Base-by-base conservation (phyloP, 2,888 invertebrate species). In the Liodrosophila aerea region DNA sequence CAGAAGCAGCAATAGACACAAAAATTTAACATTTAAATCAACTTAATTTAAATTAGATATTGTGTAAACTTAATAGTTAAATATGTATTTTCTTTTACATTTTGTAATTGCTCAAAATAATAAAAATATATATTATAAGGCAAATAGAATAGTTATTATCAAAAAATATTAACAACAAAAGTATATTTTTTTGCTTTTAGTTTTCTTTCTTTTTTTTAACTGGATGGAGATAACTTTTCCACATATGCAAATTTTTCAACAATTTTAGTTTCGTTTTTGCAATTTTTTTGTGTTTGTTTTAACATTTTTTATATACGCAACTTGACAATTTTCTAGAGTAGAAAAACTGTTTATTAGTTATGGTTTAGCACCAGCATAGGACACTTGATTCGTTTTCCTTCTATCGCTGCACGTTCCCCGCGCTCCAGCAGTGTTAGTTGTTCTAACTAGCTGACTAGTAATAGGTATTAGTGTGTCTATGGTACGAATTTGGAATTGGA, bases 351-450 rank as follows among this genome's bases (percentile, higher is more conserved):
- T 75, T 65, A 64, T 59, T 45, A 58, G 68, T 71, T 69, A 65
- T 85, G 85, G 86, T 85, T 83, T 88, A 89, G 88, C 88, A 89
- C 88, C 88, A 76, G 85, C 78, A 77, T 89, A 89, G 89, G 88
- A 89, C 86, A 88, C 88, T 88, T 88, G 78, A 87, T 86, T 86
- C 85, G 87, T 40, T 73, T 58, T 80, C 53, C 43, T 46, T 44
- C 30, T 37, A 37, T 53, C 56, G 53, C 54, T 53, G 33, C 61
- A 46, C 57, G 50, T 9, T 11, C 31, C 40, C 31, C 34, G n/a
- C n/a, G n/a, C n/a, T n/a, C n/a, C n/a, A n/a, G n/a, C n/a, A n/a
- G n/a, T n/a, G n/a, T 4, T 40, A 62, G 15, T 5, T 2, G 9
- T 7, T n/a, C 4, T 4, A 36, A 7, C 22, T 51, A 47, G 52